Evolutionary conservation across 2,113 vertebrate species (phyloP).

Genomic region (Ifrita kowaldi): DNA sequence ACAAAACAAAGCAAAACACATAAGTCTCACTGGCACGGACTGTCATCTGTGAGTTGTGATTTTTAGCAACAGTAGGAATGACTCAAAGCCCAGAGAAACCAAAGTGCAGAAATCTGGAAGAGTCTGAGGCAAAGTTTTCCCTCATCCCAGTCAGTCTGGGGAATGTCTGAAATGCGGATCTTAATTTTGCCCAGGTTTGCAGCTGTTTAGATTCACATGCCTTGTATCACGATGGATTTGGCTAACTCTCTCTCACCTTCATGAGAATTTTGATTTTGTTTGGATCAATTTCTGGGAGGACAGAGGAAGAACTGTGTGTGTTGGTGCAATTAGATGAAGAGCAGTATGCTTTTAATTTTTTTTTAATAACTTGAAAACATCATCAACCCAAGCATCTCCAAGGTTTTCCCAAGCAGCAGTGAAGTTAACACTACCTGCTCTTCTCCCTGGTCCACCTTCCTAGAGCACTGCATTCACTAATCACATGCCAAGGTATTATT

Average conservation of each 20-base stretch:
- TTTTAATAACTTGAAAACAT: not conserved
- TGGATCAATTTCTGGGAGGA: not conserved
- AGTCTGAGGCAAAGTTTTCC: not conserved
- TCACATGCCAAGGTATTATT: not conserved
- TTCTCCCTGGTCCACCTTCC: not conserved
- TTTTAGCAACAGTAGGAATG: not conserved
- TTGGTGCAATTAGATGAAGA: not conserved
- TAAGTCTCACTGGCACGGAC: not conserved
- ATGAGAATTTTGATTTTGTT: not conserved
- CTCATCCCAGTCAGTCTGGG: not conserved
- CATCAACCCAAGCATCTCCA: not conserved
- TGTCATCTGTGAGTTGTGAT: not conserved
- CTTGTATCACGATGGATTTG: not conserved
- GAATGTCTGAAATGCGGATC: not conserved
- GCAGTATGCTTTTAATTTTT: not conserved
- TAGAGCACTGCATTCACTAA: not conserved
- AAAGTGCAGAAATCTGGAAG: not conserved
- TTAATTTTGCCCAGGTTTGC: not conserved
- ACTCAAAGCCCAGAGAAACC: not conserved
- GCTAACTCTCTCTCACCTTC: not conserved
- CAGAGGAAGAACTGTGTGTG: not conserved
- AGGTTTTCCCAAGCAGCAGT: not conserved
- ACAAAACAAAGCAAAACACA: not conserved
- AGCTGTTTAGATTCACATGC: not conserved
- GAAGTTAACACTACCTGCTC: not conserved